Conservation (phyloP, 2,888 invertebrate genomes). For the Xestia ashworthii region DNA sequence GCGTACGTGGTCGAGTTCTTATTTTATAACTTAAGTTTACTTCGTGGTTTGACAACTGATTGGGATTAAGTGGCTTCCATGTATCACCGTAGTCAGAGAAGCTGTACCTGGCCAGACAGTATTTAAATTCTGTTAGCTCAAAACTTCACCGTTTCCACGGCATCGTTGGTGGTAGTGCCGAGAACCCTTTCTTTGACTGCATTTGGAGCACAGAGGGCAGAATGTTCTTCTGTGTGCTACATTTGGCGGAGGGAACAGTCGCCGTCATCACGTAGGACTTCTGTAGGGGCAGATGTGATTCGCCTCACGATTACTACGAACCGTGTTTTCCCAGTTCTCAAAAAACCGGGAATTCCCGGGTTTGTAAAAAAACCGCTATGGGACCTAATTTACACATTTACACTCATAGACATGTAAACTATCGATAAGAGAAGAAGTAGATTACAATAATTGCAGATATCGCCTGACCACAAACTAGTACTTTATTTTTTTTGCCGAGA, state of each 20-base stretch:
- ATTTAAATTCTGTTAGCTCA: background rate
- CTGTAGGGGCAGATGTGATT: no score
- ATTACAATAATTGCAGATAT: background rate
- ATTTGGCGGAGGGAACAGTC: background rate
- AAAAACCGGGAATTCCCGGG: no score
- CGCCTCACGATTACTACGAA: no score
- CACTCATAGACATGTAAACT: no score
- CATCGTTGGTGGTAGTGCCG: background rate
- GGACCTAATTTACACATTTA: no score
- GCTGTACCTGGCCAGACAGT: no score
- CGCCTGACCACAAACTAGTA: background rate
- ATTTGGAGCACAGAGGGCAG: background rate
- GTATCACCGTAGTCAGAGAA: background rate
- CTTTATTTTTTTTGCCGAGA: background rate
- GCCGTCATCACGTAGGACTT: background rate
- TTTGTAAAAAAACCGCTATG: no score
- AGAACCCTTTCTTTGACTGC: background rate
- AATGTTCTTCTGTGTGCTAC: background rate
- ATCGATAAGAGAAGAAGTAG: no score
- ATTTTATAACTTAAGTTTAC: background rate
- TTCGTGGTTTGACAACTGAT: background rate
- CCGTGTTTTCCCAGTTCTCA: no score
- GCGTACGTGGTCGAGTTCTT: background rate
- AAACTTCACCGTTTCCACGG: background rate
- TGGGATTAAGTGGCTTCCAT: background rate